phyloP scores from a whole-genome alignment of 2,797 vertebrate species.

The Pristis pectinata region DNA sequence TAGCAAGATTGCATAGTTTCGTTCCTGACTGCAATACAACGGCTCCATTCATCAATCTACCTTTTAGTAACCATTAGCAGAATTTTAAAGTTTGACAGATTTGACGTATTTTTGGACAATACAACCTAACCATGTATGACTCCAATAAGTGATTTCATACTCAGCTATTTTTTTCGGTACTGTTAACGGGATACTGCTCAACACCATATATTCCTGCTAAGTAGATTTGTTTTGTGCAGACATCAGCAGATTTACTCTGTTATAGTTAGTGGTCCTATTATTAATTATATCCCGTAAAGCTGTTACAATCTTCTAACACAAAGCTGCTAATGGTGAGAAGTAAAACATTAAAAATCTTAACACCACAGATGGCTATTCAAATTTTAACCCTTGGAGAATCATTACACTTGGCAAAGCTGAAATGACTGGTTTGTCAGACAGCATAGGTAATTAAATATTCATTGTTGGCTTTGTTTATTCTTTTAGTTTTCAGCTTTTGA shows the following conservation, averaged over 20 bases:
- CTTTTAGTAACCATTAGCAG: neutral
- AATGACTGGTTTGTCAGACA: too few relatives aligned
- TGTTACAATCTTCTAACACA: neutral
- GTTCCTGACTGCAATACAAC: neutral
- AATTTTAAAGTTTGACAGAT: neutral
- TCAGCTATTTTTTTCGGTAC: neutral
- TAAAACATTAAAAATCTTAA: neutral
- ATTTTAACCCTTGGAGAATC: neutral
- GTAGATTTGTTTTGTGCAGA: neutral
- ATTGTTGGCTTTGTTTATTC: too few relatives aligned
- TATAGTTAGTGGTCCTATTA: slow-evolving; percentile 12
- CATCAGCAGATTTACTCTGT: slow-evolving; percentile 10
- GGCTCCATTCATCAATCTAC: neutral
- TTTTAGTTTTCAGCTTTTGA: neutral
- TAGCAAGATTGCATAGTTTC: neutral
- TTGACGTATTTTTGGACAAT: neutral
- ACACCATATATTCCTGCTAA: neutral
- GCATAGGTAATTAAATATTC: neutral
- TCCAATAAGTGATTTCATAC: neutral
- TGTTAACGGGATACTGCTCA: neutral
- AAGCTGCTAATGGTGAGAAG: neutral
- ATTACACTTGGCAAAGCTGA: neutral
- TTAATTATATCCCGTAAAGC: neutral
- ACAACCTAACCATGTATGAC: neutral
- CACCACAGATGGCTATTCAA: neutral